phyloP scores from a whole-genome alignment of 2,797 vertebrate genomes.

The Clamator glandarius region DNA sequence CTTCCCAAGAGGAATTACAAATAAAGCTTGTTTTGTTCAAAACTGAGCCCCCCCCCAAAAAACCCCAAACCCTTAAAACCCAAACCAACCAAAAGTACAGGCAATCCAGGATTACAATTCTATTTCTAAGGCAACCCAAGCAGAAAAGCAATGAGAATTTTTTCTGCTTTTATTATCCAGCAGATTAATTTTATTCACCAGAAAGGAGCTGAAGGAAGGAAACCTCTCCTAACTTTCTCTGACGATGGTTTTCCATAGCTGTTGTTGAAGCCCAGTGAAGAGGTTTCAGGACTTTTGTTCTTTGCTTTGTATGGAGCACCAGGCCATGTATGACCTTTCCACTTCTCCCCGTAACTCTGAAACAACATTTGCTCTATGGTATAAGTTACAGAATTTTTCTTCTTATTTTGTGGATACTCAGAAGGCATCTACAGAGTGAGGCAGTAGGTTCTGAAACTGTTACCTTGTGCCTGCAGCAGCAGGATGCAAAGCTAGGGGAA shows the following conservation, averaged over 20 bases:
- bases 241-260: conserved; percentile 23
- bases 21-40: not conserved
- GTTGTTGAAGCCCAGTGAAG: conserved; percentile 20
- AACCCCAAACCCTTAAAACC: not conserved
- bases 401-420: not conserved
- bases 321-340: not conserved
- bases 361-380: not conserved
- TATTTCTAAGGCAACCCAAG: not conserved
- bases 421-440: not conserved
- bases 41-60: not conserved
- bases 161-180: conserved; percentile 23
- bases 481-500: not conserved
- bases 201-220: conserved; percentile 37
- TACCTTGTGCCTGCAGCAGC: not conserved
- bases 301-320: not conserved
- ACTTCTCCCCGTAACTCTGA: not conserved
- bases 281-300: conserved; percentile 16
- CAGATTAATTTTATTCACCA: conserved; percentile 4
- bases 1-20: not conserved
- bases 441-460: not conserved
- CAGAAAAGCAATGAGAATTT: not conserved
- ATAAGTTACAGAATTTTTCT: not conserved
- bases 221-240: conserved; percentile 23
- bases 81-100: not conserved
- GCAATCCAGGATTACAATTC: not conserved